A percentile compares a stretch with the other conserved stretches of the same genome.
Evolutionary conservation across 2,888 invertebrate species (phyloP).

Genomic region (Melieria omissa): DNA sequence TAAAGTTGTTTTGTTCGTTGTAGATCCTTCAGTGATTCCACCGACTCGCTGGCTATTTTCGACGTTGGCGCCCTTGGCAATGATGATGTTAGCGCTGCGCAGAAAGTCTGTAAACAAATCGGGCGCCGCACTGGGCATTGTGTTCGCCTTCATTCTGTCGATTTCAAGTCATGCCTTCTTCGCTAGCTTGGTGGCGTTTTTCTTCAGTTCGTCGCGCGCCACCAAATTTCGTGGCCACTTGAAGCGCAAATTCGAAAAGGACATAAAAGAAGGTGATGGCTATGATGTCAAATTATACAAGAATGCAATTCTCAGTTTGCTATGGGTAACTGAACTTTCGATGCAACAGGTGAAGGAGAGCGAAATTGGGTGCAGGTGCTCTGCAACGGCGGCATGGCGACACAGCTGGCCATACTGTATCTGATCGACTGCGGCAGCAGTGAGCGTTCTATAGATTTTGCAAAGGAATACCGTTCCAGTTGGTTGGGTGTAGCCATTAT

Average conservation of each 20-base stretch:
- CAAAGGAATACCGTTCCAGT: constrained; percentile 78
- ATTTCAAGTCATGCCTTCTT: constrained; percentile 83
- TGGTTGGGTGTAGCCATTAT: constrained; percentile 85
- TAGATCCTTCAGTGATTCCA: constrained; percentile 59
- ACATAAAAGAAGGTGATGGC: constrained; percentile 80
- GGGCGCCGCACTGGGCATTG: constrained; percentile 77
- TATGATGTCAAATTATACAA: not conserved
- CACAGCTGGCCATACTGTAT: constrained; percentile 80
- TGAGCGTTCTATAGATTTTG: constrained; percentile 83
- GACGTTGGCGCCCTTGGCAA: constrained; percentile 70
- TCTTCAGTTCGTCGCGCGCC: constrained; percentile 81
- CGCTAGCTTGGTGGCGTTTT: constrained; percentile 79
- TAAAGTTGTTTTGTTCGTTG: constrained; percentile 11
- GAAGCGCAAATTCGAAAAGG: constrained; percentile 78
- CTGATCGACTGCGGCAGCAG: constrained; percentile 82
- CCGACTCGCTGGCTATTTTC: constrained; percentile 66
- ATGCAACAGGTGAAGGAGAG: constrained; percentile 75
- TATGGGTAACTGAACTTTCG: too few species aligned
- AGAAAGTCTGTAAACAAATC: constrained; percentile 76
- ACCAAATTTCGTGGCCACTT: constrained; percentile 78
- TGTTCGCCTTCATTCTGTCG: constrained; percentile 81
- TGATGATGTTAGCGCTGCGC: constrained; percentile 76
- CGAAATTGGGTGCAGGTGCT: constrained; percentile 91
- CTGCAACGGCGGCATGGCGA: constrained; percentile 89
- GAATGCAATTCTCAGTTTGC: too few species aligned